Conservation (phyloP, 2,888 invertebrate genomes). For the Heliconius hortense region DNA sequence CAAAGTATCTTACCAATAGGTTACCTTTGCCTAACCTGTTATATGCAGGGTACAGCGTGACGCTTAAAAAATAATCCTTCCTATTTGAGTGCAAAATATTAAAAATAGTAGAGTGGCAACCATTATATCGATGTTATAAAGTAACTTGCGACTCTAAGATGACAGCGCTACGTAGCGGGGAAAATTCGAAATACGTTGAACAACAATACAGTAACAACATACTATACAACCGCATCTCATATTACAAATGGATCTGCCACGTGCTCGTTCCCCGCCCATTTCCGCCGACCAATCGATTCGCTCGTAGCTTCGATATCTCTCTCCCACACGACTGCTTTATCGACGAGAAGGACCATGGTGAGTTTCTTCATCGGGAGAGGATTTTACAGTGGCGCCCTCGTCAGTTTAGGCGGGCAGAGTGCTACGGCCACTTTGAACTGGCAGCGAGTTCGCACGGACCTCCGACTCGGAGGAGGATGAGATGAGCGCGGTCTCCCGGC, state of each 20-base stretch:
- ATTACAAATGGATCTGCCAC: constrained; percentile 65
- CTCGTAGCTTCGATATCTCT: constrained; percentile 62
- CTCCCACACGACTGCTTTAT: constrained; percentile 67
- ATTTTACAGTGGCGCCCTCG: constrained; percentile 63
- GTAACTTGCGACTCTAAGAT: constrained; percentile 11
- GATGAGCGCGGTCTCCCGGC: constrained; percentile 68
- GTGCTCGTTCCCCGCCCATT: constrained; percentile 77
- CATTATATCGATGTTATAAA: background rate
- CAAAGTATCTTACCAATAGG: background rate
- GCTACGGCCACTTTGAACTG: constrained; percentile 57
- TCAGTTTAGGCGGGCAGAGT: constrained; percentile 47
- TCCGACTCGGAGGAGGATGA: constrained; percentile 60
- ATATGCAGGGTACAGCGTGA: background rate
- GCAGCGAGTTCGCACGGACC: constrained; percentile 54
- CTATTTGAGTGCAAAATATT: background rate
- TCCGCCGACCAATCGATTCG: constrained; percentile 75
- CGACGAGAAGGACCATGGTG: constrained; percentile 62
- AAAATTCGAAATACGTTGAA: constrained; percentile 46
- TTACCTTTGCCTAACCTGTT: background rate
- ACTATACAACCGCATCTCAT: constrained; percentile 55
- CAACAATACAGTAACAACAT: constrained; percentile 56
- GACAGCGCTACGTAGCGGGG: constrained; percentile 39
- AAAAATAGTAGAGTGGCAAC: background rate
- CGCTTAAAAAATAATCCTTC: background rate
- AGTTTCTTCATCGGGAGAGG: constrained; percentile 52